Base-by-base conservation (phyloP, 2,113 vertebrate species). In the Indri indri region DNA sequence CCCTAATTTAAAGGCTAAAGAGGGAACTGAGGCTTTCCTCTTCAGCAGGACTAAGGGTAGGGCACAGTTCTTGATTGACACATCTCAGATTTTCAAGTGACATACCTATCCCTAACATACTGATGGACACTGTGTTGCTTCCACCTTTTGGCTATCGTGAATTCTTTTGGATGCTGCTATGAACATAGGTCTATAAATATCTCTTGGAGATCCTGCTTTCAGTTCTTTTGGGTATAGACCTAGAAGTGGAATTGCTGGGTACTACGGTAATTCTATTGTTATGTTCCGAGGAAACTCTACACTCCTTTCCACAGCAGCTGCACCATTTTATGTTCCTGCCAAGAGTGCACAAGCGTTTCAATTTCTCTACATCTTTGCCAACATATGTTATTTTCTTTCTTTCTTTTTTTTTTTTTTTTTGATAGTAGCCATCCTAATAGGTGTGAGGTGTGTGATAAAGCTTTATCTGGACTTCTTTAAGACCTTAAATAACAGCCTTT, bases 21-120 rank as follows among this genome's bases (percentile, higher is more conserved):
- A 57, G 25, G 59, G 14, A 83, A 12, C 37, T 3, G 16, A 37
- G 71, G 37, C 13, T 47, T 32, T 42, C 20, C 7, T 34, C 42
- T 27, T 34, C 3, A 12, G 20, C 23, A 18, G 5, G 8, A 25
- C 32, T 10, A 45, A 57, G 91, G n/a, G 25, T 27, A 25, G 27
- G 22, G 14, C 5, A 1, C 0, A 8, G 42, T 18, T 22, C 10
- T 20, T 27, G 14, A 12, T 45, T 16, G 3, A 27, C 32, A 50
- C 42, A 6, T 37, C 4, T 63, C 54, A 37, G 18, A n/a, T 65
- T 50, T 80, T 59, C 65, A n/a, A 40, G 37, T 11, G 50, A 37
- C 22, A 1, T 13, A 8, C 12, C 47, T n/a, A 22, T 32, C 63
- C 70, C 63, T 80, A 17, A 52, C n/a, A 79, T 22, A 30, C 4